phyloP scores from a whole-genome alignment of 2,888 invertebrate species.

The Thymelicus acteon region DNA sequence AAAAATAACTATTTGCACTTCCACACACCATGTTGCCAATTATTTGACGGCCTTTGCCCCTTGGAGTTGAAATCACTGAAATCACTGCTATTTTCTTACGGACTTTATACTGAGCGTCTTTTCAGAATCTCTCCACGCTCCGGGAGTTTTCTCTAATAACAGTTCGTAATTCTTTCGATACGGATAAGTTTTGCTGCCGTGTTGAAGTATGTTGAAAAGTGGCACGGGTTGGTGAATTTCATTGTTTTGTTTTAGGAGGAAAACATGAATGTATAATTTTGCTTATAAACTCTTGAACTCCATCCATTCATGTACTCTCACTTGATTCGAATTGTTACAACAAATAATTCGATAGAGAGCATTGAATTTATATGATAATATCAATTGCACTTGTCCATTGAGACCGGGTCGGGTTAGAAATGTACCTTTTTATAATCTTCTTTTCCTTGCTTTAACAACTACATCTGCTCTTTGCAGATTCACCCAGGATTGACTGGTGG shows the following conservation, averaged over 20 bases:
- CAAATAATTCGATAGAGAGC: too few relatives aligned
- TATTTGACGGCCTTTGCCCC: constrained; percentile 20
- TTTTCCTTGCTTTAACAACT: too few relatives aligned
- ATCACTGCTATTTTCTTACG: constrained; percentile 37
- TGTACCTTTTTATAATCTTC: too few relatives aligned
- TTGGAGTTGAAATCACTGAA: constrained; percentile 4
- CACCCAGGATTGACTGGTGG: too few relatives aligned
- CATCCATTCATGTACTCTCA: too few relatives aligned
- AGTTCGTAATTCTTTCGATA: constrained; percentile 18
- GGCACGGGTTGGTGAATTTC: not conserved
- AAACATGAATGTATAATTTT: not conserved
- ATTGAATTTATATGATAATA: too few relatives aligned
- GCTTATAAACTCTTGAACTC: too few relatives aligned
- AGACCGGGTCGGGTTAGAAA: too few relatives aligned
- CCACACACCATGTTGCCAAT: constrained; percentile 3
- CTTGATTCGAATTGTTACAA: too few relatives aligned
- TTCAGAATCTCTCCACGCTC: constrained; percentile 31
- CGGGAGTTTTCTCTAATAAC: constrained; percentile 41
- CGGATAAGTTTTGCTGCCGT: constrained; percentile 5
- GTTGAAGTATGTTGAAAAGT: constrained; percentile 1
- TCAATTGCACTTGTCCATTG: too few relatives aligned
- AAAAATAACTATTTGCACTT: constrained; percentile 4
- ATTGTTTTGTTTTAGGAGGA: not conserved
- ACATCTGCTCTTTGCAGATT: too few relatives aligned
- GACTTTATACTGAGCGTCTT: constrained; percentile 23